These are phyloP conservation scores for Yponomeuta cagnagella DNA, from an alignment of 2,888 invertebrate species.

Conservation along the genomic window DNA sequence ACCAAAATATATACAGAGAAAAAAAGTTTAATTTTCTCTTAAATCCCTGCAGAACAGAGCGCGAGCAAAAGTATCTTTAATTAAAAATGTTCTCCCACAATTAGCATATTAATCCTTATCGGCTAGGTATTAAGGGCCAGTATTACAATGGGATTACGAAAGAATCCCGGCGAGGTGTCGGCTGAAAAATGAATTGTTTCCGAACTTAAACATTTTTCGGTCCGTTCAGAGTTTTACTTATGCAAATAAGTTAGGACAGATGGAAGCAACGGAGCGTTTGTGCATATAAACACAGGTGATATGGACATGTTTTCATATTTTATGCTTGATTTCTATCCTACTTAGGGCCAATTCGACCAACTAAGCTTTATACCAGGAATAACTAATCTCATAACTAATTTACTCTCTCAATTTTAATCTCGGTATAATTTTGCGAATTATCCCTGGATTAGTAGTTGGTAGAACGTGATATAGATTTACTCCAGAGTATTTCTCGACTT, in stretches of 20 bases:
- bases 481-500: no score
- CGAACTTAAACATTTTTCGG: background rate
- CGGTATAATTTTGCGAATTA: no score
- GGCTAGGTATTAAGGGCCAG: background rate
- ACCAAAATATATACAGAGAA: background rate
- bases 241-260: background rate
- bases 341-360: no score
- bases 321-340: no score
- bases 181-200: background rate
- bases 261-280: background rate
- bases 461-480: no score
- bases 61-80: background rate
- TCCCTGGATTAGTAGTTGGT: no score
- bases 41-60: background rate
- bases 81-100: background rate
- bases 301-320: no score
- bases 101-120: constrained; percentile 2
- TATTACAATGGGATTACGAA: background rate
- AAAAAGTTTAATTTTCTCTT: background rate
- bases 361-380: no score
- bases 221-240: background rate
- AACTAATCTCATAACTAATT: no score
- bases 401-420: no score
- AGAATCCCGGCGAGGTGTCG: background rate
- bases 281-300: no score